Evolutionary conservation across 1,140 invertebrate genomes (phyloP), one percentile per base, ranked within the genome.

Genomic region (Drosophila nannoptera): DNA sequence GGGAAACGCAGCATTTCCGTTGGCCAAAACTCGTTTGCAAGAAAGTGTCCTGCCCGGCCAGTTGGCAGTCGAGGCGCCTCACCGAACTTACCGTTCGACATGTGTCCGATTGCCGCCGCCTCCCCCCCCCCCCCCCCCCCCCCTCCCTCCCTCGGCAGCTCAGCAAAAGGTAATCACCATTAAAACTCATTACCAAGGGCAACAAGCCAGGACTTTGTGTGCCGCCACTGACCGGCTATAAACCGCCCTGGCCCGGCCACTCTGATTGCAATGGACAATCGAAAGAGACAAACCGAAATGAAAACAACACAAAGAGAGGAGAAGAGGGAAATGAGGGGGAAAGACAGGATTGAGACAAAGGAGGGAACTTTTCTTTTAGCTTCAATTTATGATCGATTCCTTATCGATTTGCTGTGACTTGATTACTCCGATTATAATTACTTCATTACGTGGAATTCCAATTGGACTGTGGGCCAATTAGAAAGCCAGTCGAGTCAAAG

Each of bases 131-230:
- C 14, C 12, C 38, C 9, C 29, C 9, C 11, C 11, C 33, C 29
- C 33, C 8, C 42, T 70, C 45, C 45, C 58, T 58, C n/a, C 11
- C 16, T 16, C 36, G 7, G 45, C 43, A 61, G 61, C 77, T 64
- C 66, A 11, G 36, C 54, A 62, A 61, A 59, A 78, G 72, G 75
- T 76, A 78, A 84, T 83, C 80, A 84, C 72, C 78, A 84, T 83
- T 83, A 84, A 84, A 84, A 83, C 78, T 83, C 78, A 83, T 83
- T 83, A 83, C 78, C 75, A 82, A 74, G 61, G 75, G 65, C 76
- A 52, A 16, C 49, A 52, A 46, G 49, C 38, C 29, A 36, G 64
- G 38, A 36, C 46, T 60, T 48, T 60, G 32, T 59, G 22, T 52
- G 43, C 56, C 52, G 48, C 42, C 43, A 55, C 43, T 55, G 38